A percentile compares a stretch with the other conserved stretches of the same genome.
Conservation (phyloP, 1,140 invertebrate species). For the Anastrepha ludens region DNA sequence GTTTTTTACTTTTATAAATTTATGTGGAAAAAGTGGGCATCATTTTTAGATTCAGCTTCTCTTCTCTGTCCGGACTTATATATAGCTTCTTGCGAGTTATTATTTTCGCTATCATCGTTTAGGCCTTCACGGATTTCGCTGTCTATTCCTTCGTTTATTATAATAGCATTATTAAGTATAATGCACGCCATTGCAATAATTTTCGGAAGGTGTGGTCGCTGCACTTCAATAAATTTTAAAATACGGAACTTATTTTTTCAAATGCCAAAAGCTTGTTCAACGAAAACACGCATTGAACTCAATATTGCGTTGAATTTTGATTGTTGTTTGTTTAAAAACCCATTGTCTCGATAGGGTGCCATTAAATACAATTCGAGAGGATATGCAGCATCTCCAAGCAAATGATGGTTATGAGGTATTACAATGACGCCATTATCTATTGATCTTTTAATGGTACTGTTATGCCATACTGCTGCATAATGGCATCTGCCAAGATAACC, state of each 20-base stretch:
- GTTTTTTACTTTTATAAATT: too few relatives aligned
- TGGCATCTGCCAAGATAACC: neutral
- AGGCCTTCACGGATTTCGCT: too few relatives aligned
- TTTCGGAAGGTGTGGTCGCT: neutral
- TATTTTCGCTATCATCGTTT: too few relatives aligned
- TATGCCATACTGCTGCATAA: neutral
- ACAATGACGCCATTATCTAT: neutral
- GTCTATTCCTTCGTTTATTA: too few relatives aligned
- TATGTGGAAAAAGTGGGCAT: too few relatives aligned
- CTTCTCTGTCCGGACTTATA: too few relatives aligned
- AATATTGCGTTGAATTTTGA: neutral
- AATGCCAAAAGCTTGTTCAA: neutral
- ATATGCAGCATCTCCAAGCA: slow-evolving; percentile 4
- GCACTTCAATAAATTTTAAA: neutral
- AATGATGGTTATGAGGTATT: neutral
- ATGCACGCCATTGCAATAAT: neutral
- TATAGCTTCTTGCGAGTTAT: too few relatives aligned
- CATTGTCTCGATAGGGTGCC: neutral
- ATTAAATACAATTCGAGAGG: neutral
- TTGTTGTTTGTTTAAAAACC: neutral
- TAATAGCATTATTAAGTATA: neutral
- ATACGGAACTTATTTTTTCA: neutral
- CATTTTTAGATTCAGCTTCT: too few relatives aligned
- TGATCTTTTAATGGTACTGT: neutral
- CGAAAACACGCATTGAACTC: neutral